A percentile compares a stretch with the other conserved stretches of the same genome.
phyloP scores from a whole-genome alignment of 2,113 vertebrate species.

The Sturnus vulgaris region DNA sequence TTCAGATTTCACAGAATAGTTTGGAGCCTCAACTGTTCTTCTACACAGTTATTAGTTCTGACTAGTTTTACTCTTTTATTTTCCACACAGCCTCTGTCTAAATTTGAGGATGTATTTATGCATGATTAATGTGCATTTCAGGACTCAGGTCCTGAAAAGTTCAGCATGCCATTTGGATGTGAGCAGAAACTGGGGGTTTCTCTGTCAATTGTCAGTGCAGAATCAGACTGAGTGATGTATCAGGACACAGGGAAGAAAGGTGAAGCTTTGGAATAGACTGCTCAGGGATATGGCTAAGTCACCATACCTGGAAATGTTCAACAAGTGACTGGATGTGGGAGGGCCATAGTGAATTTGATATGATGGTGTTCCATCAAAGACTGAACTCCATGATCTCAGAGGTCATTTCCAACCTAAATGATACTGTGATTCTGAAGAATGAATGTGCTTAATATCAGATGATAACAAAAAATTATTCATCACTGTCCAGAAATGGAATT shows the following conservation, averaged over 20 bases:
- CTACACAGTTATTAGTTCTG: not conserved
- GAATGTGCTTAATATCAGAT: not conserved
- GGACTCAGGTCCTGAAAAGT: not conserved
- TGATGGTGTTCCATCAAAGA: not conserved
- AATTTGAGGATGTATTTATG: not conserved
- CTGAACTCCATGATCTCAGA: no score
- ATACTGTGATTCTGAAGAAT: not conserved
- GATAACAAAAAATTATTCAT: not conserved
- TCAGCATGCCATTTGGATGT: not conserved
- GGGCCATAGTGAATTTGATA: not conserved
- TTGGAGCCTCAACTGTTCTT: not conserved
- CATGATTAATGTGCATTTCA: not conserved
- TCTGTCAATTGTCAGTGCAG: not conserved
- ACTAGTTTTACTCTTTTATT: not conserved
- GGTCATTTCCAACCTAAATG: no score
- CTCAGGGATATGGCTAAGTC: not conserved
- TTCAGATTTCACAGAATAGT: not conserved
- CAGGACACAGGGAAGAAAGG: not conserved
- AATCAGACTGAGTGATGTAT: not conserved
- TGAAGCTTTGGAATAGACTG: not conserved
- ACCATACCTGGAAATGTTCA: not conserved
- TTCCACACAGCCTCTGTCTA: not conserved
- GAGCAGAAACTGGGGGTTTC: not conserved
- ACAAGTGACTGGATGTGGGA: not conserved
- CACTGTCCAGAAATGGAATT: not conserved